phyloP scores from a whole-genome alignment of 1,140 invertebrate genomes.

The Lordiphosa mommai region DNA sequence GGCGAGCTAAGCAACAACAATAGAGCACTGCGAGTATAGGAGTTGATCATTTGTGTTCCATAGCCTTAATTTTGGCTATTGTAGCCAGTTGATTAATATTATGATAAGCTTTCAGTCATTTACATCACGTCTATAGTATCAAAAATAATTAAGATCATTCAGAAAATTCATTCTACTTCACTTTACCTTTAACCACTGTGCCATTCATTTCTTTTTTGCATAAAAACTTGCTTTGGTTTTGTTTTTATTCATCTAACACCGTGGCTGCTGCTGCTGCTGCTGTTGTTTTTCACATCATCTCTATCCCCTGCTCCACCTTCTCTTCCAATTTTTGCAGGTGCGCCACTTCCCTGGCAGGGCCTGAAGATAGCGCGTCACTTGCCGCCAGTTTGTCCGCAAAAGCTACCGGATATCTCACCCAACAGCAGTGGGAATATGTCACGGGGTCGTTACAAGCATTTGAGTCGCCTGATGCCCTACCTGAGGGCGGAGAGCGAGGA shows the following conservation, averaged over 20 bases:
- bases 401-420: constrained; percentile 82
- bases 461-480: constrained; percentile 85
- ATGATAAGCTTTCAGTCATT: too few relatives aligned
- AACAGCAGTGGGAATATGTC: constrained; percentile 77
- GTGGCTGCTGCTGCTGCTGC: not conserved
- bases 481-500: constrained; percentile 93
- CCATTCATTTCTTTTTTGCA: not conserved
- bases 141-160: too few relatives aligned
- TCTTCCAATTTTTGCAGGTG: constrained; percentile 77
- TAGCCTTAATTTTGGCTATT: too few relatives aligned
- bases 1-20: too few relatives aligned
- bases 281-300: not conserved
- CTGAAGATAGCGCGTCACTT: constrained; percentile 86
- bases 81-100: too few relatives aligned
- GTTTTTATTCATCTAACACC: constrained; percentile 27
- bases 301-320: not conserved
- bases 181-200: not conserved
- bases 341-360: constrained; percentile 86
- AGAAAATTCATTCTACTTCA: too few relatives aligned
- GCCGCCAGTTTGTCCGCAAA: constrained; percentile 92
- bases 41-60: too few relatives aligned
- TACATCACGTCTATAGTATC: too few relatives aligned
- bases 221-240: constrained; percentile 14
- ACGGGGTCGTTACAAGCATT: constrained; percentile 84
- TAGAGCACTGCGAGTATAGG: too few relatives aligned